Evolutionary conservation across 1,140 invertebrate species (phyloP).

Genomic region (Drosophila sucinea): DNA sequence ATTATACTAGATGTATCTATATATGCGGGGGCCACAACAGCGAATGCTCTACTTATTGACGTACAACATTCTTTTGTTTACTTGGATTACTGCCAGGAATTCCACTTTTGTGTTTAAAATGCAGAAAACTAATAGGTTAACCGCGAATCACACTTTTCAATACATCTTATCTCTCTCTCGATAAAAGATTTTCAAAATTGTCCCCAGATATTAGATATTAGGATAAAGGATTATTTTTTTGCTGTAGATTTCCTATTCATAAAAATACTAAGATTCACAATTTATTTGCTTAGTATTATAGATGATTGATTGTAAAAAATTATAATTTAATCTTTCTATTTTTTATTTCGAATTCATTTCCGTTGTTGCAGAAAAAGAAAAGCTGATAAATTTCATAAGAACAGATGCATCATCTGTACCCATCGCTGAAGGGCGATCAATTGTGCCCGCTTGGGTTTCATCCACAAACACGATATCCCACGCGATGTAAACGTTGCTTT

Average conservation of each 20-base stretch:
- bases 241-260: too few relatives aligned
- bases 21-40: background rate
- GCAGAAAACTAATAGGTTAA: constrained; percentile 34
- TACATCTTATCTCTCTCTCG: background rate
- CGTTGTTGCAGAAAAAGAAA: constrained; percentile 60
- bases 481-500: constrained; percentile 95
- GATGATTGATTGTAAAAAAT: background rate
- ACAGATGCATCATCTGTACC: constrained; percentile 91
- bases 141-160: constrained; percentile 1
- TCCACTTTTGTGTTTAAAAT: constrained; percentile 53
- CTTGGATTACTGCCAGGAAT: constrained; percentile 71
- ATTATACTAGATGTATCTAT: constrained; percentile 16
- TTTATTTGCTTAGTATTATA: too few relatives aligned
- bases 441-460: constrained; percentile 96
- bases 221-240: too few relatives aligned
- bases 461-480: constrained; percentile 96
- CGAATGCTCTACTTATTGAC: constrained; percentile 52
- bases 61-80: constrained; percentile 65
- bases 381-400: constrained; percentile 67
- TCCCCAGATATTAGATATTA: background rate
- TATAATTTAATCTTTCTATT: background rate
- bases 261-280: too few relatives aligned
- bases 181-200: background rate
- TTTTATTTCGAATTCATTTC: background rate
- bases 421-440: constrained; percentile 92